Evolutionary conservation across 2,888 invertebrate species (phyloP), one percentile per base, ranked within the genome.

Genomic region (Lycia hirtaria): DNA sequence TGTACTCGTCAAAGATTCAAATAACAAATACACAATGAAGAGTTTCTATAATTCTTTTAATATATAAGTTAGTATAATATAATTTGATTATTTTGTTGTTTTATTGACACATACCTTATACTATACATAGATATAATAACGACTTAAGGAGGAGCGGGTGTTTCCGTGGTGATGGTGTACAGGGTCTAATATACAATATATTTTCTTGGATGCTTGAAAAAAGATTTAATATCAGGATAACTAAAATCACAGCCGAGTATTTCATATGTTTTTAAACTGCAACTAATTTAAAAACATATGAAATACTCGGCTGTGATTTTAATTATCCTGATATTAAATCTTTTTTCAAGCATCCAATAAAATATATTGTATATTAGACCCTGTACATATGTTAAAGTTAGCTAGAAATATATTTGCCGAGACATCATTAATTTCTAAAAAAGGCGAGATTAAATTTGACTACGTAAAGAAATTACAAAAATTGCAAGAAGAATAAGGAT

Each of bases 151-250:
- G n/a, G n/a, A n/a, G n/a, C n/a, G n/a, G n/a, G n/a, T n/a, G n/a
- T n/a, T n/a, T n/a, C n/a, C n/a, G n/a, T n/a, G n/a, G n/a, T n/a
- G n/a, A n/a, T n/a, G n/a, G n/a, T 28, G 28, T 4, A 28, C 28
- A 28, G 28, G 28, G 28, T 28, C 28, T 9, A 28, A 28, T 7
- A 28, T 28, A 28, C 28, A 28, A 28, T 28, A 14, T 86, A 28
- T 10, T 7, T 28, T 28, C 2, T 28, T 28, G 28, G 28, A 28
- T 28, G 28, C 28, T 28, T 28, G 10, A 28, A 28, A 9, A 28
- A 28, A 28, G 28, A 28, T 28, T 9, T 5, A 9, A 28, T 28
- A 28, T 28, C 9, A 28, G 28, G 28, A 28, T 28, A 28, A 9
- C 2, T 9, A 4, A 28, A 28, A 28, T 28, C 28, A 28, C 28